Evolutionary conservation across 2,113 vertebrate species (phyloP), one percentile per base, ranked within the genome.

Genomic region (Myiagra hebetior): DNA sequence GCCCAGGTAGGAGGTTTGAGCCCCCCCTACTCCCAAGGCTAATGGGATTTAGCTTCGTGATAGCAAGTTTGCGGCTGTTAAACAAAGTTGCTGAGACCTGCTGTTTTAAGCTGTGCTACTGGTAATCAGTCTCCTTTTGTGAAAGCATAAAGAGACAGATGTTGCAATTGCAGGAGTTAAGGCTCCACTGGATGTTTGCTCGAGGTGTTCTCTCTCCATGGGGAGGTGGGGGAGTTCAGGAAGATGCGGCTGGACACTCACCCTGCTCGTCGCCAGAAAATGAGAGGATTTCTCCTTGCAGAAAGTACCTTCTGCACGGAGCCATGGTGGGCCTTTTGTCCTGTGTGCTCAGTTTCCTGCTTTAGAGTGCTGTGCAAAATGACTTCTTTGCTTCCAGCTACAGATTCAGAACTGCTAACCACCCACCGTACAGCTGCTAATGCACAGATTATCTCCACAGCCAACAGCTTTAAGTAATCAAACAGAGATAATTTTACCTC

Each of bases 391-490:
- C 92, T 85, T 93, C 63, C 64, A 86, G 49, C 64, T 47, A 16
- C 82, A 65, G 60, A 88, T 70, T 85, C 56, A 52, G 68, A 86
- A 56, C 72, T 55, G 75, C 70, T 55, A 91, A 85, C 90, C 90
- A 93, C 87, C 90, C 95, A 93, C 93, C 0, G 30, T 82, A 94
- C 68, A 91, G 90, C 87, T 93, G 93, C 90, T 93, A 96, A 96
- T 92, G 83, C 82, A 80, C 53, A 83, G 91, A 95, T 95, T 93
- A 94, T 89, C 90, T 90, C 90, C 68, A 47, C 93, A 87, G 93
- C 89, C 93, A 97, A 62, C 93, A 96, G 85, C 95, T 96, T 96
- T 91, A 93, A 97, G 91, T 93, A 91, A 96, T 97, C 93, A 94
- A 96, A 88, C 92, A 88, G 94, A 79, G 91, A 95, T 84, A 91